phyloP scores from a whole-genome alignment of 1,140 invertebrate genomes.

The Rhynchophorus ferrugineus region DNA sequence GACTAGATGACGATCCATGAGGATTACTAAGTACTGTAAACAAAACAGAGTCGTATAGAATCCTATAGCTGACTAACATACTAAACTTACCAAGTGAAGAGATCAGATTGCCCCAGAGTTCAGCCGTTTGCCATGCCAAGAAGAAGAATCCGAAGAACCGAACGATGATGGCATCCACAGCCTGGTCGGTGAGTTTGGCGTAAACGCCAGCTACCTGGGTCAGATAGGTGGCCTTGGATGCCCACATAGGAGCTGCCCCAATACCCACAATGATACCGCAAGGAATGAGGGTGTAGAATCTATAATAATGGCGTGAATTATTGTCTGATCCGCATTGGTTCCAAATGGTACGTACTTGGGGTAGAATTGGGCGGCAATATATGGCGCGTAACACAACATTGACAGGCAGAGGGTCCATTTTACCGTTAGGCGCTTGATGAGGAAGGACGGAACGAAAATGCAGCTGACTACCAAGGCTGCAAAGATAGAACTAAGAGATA shows the following conservation, averaged over 20 bases:
- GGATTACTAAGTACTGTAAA: slow-evolving; percentile 65
- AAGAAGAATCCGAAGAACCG: slow-evolving; percentile 98
- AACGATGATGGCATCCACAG: slow-evolving; percentile 83
- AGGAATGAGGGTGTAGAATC: slow-evolving; percentile 84
- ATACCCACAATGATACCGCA: slow-evolving; percentile 82
- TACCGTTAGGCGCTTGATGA: slow-evolving; percentile 83
- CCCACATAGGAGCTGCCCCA: slow-evolving; percentile 93
- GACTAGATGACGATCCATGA: slow-evolving; percentile 50
- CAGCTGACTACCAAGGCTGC: slow-evolving; percentile 83
- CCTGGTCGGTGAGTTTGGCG: slow-evolving; percentile 77
- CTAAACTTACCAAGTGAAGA: slow-evolving; percentile 75
- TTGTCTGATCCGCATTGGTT: background rate
- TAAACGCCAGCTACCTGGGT: slow-evolving; percentile 87
- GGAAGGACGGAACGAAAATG: slow-evolving; percentile 84
- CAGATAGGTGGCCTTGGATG: slow-evolving; percentile 90
- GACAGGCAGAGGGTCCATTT: slow-evolving; percentile 91
- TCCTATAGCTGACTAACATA: background rate
- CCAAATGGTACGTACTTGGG: slow-evolving; percentile 44
- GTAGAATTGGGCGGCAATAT: slow-evolving; percentile 89
- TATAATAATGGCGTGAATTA: background rate
- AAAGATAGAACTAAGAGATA: slow-evolving; percentile 80
- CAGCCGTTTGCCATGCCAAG: slow-evolving; percentile 90
- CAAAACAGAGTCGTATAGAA: slow-evolving; percentile 10
- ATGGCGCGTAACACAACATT: slow-evolving; percentile 87
- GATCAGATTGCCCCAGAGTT: slow-evolving; percentile 92